Evolutionary conservation across 2,797 vertebrate species (phyloP).

Genomic region (Enoplosus armatus): DNA sequence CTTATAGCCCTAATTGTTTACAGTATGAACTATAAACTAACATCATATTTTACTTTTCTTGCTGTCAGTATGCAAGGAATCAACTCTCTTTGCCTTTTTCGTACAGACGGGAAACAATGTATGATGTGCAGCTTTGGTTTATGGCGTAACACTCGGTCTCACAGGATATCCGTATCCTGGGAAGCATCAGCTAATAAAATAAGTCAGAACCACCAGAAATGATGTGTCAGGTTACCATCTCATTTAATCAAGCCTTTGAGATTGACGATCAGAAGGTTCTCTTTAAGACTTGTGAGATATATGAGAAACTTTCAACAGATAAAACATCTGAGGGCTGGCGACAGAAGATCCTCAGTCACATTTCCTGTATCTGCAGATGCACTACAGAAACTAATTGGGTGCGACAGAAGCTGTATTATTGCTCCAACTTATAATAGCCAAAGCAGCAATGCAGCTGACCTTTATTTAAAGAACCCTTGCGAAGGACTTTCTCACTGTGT

Average conservation of each 20-base stretch:
- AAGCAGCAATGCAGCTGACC: slow-evolving; percentile 14
- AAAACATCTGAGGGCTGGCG: slow-evolving; percentile 8
- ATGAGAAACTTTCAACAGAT: slow-evolving; percentile 24
- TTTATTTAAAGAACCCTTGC: slow-evolving; percentile 25
- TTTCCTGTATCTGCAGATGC: slow-evolving; percentile 32
- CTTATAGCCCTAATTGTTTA: too few species aligned
- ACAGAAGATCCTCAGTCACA: slow-evolving; percentile 35
- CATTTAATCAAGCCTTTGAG: slow-evolving; percentile 34
- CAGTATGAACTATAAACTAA: too few species aligned
- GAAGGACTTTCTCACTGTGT: slow-evolving; percentile 15
- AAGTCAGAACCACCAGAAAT: slow-evolving; percentile 38
- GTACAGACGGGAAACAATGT: not conserved
- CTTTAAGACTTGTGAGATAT: slow-evolving; percentile 32
- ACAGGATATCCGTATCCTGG: slow-evolving; percentile 22
- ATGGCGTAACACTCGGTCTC: not conserved
- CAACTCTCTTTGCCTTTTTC: not conserved
- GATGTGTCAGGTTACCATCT: slow-evolving; percentile 30
- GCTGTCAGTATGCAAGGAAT: too few species aligned
- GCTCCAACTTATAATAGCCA: not conserved
- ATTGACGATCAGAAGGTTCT: slow-evolving; percentile 20
- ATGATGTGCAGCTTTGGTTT: not conserved
- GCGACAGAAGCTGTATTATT: not conserved
- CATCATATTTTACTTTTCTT: too few species aligned
- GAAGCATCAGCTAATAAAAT: slow-evolving; percentile 39
- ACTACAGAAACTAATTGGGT: slow-evolving; percentile 30